A percentile compares a stretch with the other conserved stretches of the same genome.
Evolutionary conservation across 2,888 invertebrate species (phyloP).

Genomic region (Parnassius apollo): DNA sequence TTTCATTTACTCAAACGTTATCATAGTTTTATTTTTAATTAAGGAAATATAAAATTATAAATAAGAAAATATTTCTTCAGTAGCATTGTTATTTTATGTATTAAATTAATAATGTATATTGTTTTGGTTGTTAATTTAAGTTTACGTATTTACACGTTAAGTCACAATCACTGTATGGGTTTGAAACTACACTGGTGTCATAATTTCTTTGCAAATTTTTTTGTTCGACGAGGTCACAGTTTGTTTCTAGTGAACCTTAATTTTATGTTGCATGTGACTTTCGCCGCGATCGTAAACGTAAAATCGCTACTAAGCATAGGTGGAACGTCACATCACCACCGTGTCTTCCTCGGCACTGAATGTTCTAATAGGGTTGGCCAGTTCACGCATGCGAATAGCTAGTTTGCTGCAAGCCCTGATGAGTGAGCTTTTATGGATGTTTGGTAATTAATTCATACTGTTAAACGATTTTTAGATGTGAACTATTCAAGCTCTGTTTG

Average conservation of each 20-base stretch:
- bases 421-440: constrained; percentile 53
- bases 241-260: neutral
- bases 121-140: neutral
- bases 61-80: too few species aligned
- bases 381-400: constrained; percentile 72
- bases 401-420: constrained; percentile 58
- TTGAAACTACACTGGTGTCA: neutral
- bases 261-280: constrained; percentile 30
- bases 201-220: constrained; percentile 7
- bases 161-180: constrained; percentile 10
- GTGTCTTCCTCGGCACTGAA: constrained; percentile 57
- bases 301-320: constrained; percentile 27
- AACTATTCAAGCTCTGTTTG: too few species aligned
- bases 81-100: too few species aligned
- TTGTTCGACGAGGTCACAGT: constrained; percentile 12
- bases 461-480: constrained; percentile 47
- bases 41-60: too few species aligned
- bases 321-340: constrained; percentile 51
- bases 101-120: neutral
- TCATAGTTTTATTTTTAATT: too few species aligned
- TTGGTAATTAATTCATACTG: constrained; percentile 65
- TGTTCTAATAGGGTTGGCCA: constrained; percentile 53
- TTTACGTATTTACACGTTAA: neutral
- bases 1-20: too few species aligned
- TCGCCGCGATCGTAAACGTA: constrained; percentile 40